Evolutionary conservation across 2,113 vertebrate species (phyloP).

Genomic region (Hoplias malabaricus): DNA sequence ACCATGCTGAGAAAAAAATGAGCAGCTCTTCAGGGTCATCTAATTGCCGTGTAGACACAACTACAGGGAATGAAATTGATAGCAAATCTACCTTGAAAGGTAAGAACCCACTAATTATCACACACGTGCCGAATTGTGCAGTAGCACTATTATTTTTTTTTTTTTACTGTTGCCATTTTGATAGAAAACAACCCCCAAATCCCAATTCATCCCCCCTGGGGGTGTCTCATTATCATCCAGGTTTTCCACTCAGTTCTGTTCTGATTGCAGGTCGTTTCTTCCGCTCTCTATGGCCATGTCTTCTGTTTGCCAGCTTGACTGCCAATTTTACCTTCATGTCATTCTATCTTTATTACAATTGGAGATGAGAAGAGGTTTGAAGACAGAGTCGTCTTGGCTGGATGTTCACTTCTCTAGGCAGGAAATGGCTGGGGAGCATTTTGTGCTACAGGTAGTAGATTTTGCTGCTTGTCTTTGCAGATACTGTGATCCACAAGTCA

Average conservation of each 20-base stretch:
- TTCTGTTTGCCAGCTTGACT: conserved; percentile 83
- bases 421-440: neutral
- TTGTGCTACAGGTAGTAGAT: neutral
- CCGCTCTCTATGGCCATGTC: conserved; percentile 69
- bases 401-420: neutral
- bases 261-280: conserved; percentile 69
- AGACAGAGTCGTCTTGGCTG: neutral
- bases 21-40: conserved; percentile 84
- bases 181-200: too few species aligned
- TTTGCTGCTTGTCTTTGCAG: conserved; percentile 11
- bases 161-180: too few species aligned
- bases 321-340: conserved; percentile 83
- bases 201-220: too few species aligned
- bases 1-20: conserved; percentile 72
- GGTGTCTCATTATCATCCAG: neutral
- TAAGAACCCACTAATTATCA: too few species aligned
- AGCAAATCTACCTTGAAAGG: conserved; percentile 71
- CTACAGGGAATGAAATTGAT: conserved; percentile 78
- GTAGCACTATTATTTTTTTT: too few species aligned
- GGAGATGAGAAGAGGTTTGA: conserved; percentile 60
- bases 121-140: too few species aligned
- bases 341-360: conserved; percentile 83
- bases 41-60: conserved; percentile 87
- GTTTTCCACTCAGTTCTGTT: neutral
- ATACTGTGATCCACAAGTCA: conserved; percentile 10